Conservation (phyloP, 2,888 invertebrate species). For the Andrena dorsata region DNA sequence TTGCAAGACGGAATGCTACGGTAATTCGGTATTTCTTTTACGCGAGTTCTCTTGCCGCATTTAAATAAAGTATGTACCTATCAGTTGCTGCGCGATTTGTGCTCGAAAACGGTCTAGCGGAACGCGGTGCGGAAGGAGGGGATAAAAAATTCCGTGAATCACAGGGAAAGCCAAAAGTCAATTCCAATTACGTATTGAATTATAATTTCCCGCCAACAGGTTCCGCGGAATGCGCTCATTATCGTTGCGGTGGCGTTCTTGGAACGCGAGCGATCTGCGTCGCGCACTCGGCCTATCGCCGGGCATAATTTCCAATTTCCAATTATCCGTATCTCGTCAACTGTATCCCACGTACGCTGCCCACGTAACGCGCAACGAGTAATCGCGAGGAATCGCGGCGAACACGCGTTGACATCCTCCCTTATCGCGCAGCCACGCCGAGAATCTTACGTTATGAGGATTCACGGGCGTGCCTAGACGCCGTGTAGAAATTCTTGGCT, state of each 20-base stretch:
- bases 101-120: background rate
- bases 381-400: background rate
- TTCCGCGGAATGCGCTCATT: constrained; percentile 57
- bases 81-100: background rate
- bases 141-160: background rate
- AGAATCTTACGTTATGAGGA: constrained; percentile 44
- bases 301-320: constrained; percentile 66
- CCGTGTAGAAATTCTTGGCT: constrained; percentile 35
- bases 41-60: background rate
- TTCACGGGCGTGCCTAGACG: constrained; percentile 35
- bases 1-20: background rate
- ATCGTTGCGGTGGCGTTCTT: constrained; percentile 43
- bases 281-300: constrained; percentile 65
- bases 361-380: constrained; percentile 25
- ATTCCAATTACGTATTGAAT: constrained; percentile 44
- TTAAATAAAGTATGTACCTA: background rate
- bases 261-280: constrained; percentile 42
- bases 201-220: constrained; percentile 58
- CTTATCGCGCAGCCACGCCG: constrained; percentile 53
- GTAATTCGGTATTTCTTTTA: background rate
- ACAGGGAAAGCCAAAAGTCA: constrained; percentile 29
- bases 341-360: constrained; percentile 13
- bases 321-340: constrained; percentile 62
- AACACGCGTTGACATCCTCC: constrained; percentile 55
- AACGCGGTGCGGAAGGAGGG: background rate